Evolutionary conservation across 2,113 vertebrate genomes (phyloP).

Genomic region (Barnardius zonarius): DNA sequence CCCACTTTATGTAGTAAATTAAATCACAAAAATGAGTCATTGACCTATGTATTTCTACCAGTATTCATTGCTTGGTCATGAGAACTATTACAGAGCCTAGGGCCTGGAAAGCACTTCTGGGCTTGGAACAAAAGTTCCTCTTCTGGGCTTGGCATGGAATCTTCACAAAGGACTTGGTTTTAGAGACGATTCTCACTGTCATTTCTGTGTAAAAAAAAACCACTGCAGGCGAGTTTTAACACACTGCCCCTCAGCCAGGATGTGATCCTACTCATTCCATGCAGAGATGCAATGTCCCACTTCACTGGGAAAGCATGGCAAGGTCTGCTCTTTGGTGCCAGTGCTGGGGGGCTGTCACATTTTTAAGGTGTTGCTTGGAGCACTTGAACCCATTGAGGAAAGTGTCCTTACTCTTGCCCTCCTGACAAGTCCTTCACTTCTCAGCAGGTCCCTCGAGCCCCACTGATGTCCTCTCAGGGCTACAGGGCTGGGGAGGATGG

Average conservation of each 20-base stretch:
- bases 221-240: not conserved
- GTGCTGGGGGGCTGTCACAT: not conserved
- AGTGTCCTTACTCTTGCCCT: not conserved
- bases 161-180: not conserved
- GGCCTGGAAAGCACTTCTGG: not conserved
- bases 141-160: not conserved
- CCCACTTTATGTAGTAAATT: not conserved
- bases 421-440: not conserved
- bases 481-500: not conserved
- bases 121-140: not conserved
- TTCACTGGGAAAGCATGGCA: not conserved
- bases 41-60: not conserved
- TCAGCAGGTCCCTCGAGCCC: not conserved
- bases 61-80: not conserved
- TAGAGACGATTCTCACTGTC: not conserved
- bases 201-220: not conserved
- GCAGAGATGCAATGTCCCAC: not conserved
- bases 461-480: not conserved
- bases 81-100: not conserved
- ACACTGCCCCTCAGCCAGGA: not conserved
- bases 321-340: not conserved
- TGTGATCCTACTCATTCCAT: not conserved
- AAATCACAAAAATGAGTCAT: not conserved
- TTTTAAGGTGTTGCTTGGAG: not conserved
- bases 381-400: not conserved